These are phyloP conservation scores for Rhabdomys dilectus DNA, from an alignment of 2,113 vertebrate genomes.

Conservation along the genomic window DNA sequence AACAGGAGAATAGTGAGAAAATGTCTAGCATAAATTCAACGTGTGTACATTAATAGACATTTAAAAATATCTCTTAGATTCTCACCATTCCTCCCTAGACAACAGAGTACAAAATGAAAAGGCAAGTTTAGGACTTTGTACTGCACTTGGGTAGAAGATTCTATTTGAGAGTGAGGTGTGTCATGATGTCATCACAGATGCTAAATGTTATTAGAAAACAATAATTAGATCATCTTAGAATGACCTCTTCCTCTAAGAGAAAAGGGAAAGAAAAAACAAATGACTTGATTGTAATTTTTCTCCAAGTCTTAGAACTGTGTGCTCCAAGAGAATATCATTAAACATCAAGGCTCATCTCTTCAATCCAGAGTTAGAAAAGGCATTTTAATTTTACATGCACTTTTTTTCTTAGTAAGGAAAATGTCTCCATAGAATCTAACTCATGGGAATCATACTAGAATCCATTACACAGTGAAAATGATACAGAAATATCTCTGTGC, in stretches of 20 bases:
- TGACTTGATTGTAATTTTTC: conserved; percentile 37
- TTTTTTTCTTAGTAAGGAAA: conserved; percentile 74
- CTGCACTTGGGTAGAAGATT: conserved; percentile 6
- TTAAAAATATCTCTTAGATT: conserved; percentile 36
- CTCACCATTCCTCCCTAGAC: conserved; percentile 13
- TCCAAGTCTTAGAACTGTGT: conserved; percentile 56
- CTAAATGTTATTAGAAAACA: conserved; percentile 70
- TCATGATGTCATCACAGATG: not conserved
- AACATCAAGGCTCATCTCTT: conserved; percentile 63
- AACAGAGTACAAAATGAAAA: conserved; percentile 25
- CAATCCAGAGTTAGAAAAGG: conserved; percentile 51
- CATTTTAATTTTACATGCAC: conserved; percentile 67
- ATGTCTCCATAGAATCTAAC: conserved; percentile 70
- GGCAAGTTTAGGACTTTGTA: conserved; percentile 36
- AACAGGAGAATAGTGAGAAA: not conserved
- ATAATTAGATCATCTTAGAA: conserved; percentile 9
- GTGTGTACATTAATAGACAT: not conserved
- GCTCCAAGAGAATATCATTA: conserved; percentile 56
- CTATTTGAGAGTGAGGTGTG: not conserved
- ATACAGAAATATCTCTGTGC: conserved; percentile 60
- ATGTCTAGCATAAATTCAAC: not conserved
- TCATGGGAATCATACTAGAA: conserved; percentile 65
- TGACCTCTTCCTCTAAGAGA: conserved; percentile 50
- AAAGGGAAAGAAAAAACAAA: conserved; percentile 4
- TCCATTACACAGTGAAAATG: conserved; percentile 60